A percentile compares a stretch with the other conserved stretches of the same genome.
phyloP scores from a whole-genome alignment of 1,140 invertebrate genomes.

The Nylanderia fulva region DNA sequence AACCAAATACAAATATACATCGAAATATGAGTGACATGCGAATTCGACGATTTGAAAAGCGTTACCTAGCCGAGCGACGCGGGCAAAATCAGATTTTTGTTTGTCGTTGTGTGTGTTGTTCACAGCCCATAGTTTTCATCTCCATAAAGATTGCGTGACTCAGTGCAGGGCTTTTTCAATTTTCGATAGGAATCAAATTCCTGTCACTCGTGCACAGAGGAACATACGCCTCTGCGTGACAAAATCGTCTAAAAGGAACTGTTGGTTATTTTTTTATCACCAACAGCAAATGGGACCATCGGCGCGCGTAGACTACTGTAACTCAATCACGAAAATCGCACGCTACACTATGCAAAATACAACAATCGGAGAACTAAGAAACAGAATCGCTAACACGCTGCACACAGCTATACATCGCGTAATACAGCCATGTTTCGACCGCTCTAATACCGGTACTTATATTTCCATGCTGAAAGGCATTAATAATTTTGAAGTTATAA shows the following conservation, averaged over 20 bases:
- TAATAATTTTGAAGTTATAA: constrained; percentile 5
- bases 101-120: constrained; percentile 46
- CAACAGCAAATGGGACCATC: constrained; percentile 17
- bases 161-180: constrained; percentile 64
- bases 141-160: constrained; percentile 68
- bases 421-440: not conserved
- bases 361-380: constrained; percentile 37
- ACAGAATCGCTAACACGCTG: constrained; percentile 9
- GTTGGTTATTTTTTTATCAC: not conserved
- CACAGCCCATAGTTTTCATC: constrained; percentile 56
- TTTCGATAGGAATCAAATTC: constrained; percentile 74
- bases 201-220: constrained; percentile 26
- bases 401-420: not conserved
- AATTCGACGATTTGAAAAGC: constrained; percentile 61
- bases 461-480: not conserved
- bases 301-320: constrained; percentile 16
- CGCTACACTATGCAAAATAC: constrained; percentile 33
- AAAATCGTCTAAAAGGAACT: constrained; percentile 42
- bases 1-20: constrained; percentile 29
- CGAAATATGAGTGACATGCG: constrained; percentile 53
- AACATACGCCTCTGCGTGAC: not conserved
- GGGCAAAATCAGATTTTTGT: constrained; percentile 63
- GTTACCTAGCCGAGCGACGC: constrained; percentile 18
- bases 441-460: not conserved
- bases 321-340: constrained; percentile 6